Evolutionary conservation across 2,113 vertebrate species (phyloP).

Genomic region (Ceyx melanurus): DNA sequence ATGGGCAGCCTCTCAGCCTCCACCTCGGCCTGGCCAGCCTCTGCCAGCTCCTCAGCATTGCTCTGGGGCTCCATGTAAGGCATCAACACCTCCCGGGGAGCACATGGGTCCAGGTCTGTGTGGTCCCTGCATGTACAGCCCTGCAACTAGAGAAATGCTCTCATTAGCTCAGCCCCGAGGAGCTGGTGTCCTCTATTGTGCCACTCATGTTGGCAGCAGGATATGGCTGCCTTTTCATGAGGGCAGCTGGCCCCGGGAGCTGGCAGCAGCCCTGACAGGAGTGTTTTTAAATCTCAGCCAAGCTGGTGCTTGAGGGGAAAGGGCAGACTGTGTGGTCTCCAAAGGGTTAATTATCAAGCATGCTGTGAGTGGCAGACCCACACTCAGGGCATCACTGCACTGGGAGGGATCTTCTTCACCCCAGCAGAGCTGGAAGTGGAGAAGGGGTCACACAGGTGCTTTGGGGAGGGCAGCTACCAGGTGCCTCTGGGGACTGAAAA

Average conservation of each 20-base stretch:
- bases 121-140: background rate
- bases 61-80: conserved; percentile 62
- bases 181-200: background rate
- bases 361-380: background rate
- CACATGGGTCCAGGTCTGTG: accelerated
- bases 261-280: background rate
- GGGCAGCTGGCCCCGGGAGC: accelerated
- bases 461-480: background rate
- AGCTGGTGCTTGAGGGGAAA: background rate
- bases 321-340: background rate
- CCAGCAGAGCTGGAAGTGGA: background rate
- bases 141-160: accelerated
- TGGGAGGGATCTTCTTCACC: background rate
- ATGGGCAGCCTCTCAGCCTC: background rate
- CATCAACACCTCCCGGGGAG: accelerated
- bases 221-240: background rate
- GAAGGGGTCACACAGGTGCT: background rate
- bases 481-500: background rate
- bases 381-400: background rate
- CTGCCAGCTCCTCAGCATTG: conserved; percentile 53
- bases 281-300: background rate
- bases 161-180: background rate
- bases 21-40: conserved; percentile 33
- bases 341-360: background rate
- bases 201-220: accelerated